Conservation (phyloP, 2,797 vertebrate species). For the Scarus forsteni region DNA sequence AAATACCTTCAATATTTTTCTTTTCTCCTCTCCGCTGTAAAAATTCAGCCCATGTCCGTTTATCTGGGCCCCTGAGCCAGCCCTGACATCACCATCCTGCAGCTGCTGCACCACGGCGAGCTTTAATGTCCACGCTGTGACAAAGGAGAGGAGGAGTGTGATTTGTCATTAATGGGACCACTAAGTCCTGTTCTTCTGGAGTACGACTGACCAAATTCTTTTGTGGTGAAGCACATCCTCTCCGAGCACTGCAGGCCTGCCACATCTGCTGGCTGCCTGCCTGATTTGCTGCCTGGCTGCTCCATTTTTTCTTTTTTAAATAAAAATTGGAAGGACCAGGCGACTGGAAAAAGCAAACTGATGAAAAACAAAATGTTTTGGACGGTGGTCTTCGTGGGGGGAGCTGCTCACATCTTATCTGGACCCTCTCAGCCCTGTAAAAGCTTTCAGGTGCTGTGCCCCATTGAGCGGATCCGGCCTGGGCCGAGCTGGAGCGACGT, state of each 20-base stretch:
- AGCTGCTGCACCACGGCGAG: constrained; percentile 25
- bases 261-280: constrained; percentile 76
- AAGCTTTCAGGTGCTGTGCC: constrained; percentile 78
- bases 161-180: constrained; percentile 69
- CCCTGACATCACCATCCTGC: not conserved
- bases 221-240: constrained; percentile 73
- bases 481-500: constrained; percentile 39
- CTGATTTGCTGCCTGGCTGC: constrained; percentile 63
- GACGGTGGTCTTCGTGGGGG: constrained; percentile 13
- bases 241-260: constrained; percentile 57
- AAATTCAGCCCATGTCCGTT: not conserved
- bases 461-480: constrained; percentile 60
- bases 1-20: too few relatives aligned
- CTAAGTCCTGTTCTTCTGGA: constrained; percentile 45
- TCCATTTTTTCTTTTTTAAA: not conserved
- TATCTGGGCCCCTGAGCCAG: not conserved
- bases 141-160: constrained; percentile 25
- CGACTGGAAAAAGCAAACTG: constrained; percentile 79
- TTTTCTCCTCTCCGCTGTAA: too few relatives aligned
- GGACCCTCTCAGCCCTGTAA: constrained; percentile 66
- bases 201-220: constrained; percentile 68
- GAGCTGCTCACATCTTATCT: constrained; percentile 67
- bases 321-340: constrained; percentile 37
- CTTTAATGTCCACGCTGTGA: constrained; percentile 6
- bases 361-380: constrained; percentile 75